Base-by-base conservation (phyloP, 2,888 invertebrate species). In the Eilema griseolum region DNA sequence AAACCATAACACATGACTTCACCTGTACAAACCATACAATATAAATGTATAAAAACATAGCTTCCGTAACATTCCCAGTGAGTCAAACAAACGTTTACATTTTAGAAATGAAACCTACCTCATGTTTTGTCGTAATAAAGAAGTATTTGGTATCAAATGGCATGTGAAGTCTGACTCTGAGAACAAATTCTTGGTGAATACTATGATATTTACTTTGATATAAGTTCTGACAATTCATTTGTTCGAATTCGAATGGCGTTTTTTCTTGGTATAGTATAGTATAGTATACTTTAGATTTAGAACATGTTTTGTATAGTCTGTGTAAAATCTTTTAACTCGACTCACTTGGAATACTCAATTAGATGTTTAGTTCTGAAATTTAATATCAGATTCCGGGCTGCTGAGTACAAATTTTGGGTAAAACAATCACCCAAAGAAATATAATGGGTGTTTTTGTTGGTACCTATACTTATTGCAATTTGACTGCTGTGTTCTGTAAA, bases 21-120 rank as follows among this genome's bases (percentile, higher is more conserved):
- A 72, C 69, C 73, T 76, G 79, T 77, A 79, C 73, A 74, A 80
- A 79, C 70, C 61, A 31, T 66, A 71, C 59, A 77, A 74, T 72
- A 77, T 66, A 73, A 69, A 79, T 74, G 71, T 76, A 74, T 80
- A 66, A 71, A 73, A 82, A 82, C 74, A 74, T 74, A 69, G 65
- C 37, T 63, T 60, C 67, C 75, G 77, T 77, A 77, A 77, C 77
- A 74, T 79, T 77, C 80, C 72, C 69, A 23, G 61, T 80, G 80
- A 82, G 62, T 81, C 82, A 82, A 59, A 24, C 65, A 46, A 60
- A 52, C 64, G 23, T 69, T 64, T 60, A 67, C 37, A 52, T 23
- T 1, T 60, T 16, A 3, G 2, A 10, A 52, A 56, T 61, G 61
- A 66, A 65, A 33, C 52, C 31, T 26, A 66, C 61, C 33, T 52